phyloP scores from a whole-genome alignment of 2,888 invertebrate genomes.

The Drosophila pegasa region DNA sequence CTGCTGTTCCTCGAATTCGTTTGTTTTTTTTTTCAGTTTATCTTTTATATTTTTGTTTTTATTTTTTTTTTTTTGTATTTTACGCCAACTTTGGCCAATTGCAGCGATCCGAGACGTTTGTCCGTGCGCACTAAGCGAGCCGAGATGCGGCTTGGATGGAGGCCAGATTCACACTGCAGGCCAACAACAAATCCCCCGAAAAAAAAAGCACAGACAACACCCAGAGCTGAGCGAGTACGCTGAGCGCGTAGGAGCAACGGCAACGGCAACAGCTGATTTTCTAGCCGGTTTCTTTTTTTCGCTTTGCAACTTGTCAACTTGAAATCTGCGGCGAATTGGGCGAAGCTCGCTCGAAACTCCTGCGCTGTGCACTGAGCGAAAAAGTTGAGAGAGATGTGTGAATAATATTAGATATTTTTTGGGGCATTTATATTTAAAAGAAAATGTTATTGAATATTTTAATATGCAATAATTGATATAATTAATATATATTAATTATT shows the following conservation, averaged over 20 bases:
- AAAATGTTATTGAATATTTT: not conserved
- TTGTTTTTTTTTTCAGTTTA: constrained; percentile 15
- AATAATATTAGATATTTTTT: not conserved
- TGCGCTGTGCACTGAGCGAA: constrained; percentile 15
- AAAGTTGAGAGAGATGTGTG: not conserved
- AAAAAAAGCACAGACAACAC: constrained; percentile 15
- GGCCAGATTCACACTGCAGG: constrained; percentile 25
- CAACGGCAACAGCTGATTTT: constrained; percentile 60
- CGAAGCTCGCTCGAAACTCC: constrained; percentile 1
- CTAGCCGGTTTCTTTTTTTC: constrained; percentile 62
- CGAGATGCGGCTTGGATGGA: constrained; percentile 29
- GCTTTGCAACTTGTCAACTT: constrained; percentile 21
- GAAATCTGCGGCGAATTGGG: constrained; percentile 46
- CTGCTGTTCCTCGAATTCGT: not conserved
- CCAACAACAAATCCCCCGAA: constrained; percentile 8
- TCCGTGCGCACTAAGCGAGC: constrained; percentile 41
- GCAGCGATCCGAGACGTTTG: constrained; percentile 31
- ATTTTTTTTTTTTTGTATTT: constrained; percentile 20
- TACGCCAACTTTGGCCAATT: constrained; percentile 17
- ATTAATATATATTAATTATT: not conserved
- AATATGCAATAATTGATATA: not conserved
- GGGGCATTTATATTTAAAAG: not conserved
- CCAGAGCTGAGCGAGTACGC: constrained; percentile 18
- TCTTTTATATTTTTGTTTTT: constrained; percentile 6
- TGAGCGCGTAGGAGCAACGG: constrained; percentile 38